Evolutionary conservation across 2,797 vertebrate genomes (phyloP), one percentile per base, ranked within the genome.

Genomic region (Nannoperca australis): DNA sequence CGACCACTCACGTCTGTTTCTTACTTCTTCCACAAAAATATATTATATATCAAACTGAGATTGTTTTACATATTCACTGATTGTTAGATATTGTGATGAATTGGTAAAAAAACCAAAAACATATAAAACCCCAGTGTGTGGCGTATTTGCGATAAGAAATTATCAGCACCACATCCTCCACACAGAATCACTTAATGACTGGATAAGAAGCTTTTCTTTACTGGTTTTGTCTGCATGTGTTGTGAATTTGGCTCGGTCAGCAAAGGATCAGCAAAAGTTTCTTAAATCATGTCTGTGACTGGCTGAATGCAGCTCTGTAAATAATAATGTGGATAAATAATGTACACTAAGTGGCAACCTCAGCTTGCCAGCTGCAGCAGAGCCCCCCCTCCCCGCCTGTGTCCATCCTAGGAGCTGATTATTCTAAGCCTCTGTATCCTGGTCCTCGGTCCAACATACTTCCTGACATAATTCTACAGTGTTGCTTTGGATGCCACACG

Each of bases 301-400:
- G 55, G 38, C 76, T 81, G 78, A 78, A 74, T 49, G 76, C 49
- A 74, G 70, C 34, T 47, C 60, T 61, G 51, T 75, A 79, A 79
- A 85, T 79, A 79, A 85, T 79, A 85, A 85, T 85, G 68, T 78
- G 58, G 75, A 78, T 81, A 49, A 85, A 85, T 86, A 82, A 82
- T 76, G 73, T 74, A 76, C n/a, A 77, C 49, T 75, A 71, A 85
- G 54, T 85, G 75, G 40, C 63, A 76, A 32, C 44, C 11, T 0
- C 17, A 69, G 30, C 53, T 47, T 79, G 83, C 79, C 78, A 80
- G 76, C 72, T 84, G 82, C 75, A 76, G 83, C 60, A 73, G 14
- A 78, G 66, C 63, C 67, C 76, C 63, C 34, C 7, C 34, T 10
- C 36, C 8, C 36, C 8, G 8, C 36, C 74, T 55, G 79, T 76